Percentiles rank a stretch among this genome's conserved stretches.
These are phyloP conservation scores for Callosobruchus maculatus DNA, from an alignment of 2,888 invertebrate species.

Conservation along the genomic window DNA sequence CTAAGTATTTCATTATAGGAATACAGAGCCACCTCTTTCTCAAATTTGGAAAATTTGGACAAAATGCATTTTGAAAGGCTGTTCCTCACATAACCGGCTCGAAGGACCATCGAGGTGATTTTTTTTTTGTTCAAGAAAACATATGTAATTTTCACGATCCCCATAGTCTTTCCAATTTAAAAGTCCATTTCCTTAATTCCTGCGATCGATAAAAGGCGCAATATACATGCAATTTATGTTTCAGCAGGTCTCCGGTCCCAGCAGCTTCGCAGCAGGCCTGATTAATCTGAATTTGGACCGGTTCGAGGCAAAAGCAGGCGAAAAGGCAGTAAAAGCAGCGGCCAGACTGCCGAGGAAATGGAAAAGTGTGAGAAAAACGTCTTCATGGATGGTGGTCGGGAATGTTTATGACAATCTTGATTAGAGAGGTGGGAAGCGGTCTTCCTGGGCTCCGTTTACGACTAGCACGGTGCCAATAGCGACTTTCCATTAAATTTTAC, in stretches of 20 bases:
- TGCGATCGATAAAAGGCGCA: background rate
- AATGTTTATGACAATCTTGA: conserved; percentile 37
- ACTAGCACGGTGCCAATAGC: background rate
- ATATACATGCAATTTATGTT: background rate
- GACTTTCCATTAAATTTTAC: background rate
- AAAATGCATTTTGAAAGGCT: too few species aligned
- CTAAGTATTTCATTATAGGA: too few species aligned
- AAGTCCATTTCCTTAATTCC: background rate
- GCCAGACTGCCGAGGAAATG: conserved; percentile 39
- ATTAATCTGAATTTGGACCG: background rate
- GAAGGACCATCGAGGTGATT: too few species aligned
- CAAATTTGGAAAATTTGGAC: too few species aligned
- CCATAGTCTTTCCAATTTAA: too few species aligned
- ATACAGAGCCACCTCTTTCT: too few species aligned
- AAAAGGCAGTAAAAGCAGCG: conserved; percentile 43
- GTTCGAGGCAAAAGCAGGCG: conserved; percentile 10
- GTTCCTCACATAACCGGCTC: too few species aligned
- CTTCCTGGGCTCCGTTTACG: background rate
- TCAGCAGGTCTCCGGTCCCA: background rate
- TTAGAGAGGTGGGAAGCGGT: conserved; percentile 30
- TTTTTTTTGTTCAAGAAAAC: too few species aligned
- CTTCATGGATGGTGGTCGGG: conserved; percentile 43
- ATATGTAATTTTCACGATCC: too few species aligned
- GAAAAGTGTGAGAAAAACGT: conserved; percentile 46
- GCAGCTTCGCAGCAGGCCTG: background rate